Conservation (phyloP, 2,113 vertebrate genomes). For the Bothrops jararaca region DNA sequence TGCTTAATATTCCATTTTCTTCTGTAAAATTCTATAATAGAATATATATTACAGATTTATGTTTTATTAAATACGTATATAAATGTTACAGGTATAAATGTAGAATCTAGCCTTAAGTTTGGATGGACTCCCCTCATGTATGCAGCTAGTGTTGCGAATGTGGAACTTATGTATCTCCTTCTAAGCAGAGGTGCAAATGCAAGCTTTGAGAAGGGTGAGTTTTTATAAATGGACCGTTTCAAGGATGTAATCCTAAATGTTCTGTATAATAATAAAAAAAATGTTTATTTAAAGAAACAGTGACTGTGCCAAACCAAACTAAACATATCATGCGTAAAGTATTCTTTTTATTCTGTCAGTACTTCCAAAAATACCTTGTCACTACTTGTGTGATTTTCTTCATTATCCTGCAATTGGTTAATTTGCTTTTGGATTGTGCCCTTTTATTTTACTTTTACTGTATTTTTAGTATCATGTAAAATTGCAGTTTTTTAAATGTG, state of each 20-base stretch:
- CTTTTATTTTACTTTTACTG: background rate
- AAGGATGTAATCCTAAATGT: background rate
- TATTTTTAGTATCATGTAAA: background rate
- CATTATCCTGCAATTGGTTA: background rate
- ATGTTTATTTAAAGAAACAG: background rate
- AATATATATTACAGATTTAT: background rate
- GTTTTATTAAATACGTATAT: background rate
- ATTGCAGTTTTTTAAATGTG: background rate
- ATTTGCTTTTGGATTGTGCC: background rate
- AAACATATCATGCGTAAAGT: background rate
- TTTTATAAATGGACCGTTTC: background rate
- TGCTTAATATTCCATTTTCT: background rate
- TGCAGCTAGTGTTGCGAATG: slow-evolving; percentile 79
- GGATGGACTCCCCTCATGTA: slow-evolving; percentile 93
- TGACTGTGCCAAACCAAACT: background rate
- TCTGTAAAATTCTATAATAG: background rate
- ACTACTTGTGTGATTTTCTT: background rate
- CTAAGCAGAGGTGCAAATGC: slow-evolving; percentile 87
- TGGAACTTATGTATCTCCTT: slow-evolving; percentile 78
- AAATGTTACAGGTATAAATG: slow-evolving; percentile 74
- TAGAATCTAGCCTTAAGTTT: slow-evolving; percentile 81
- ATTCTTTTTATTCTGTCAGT: background rate
- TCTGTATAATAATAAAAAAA: background rate
- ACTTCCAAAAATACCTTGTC: background rate
- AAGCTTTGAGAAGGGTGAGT: slow-evolving; percentile 86